phyloP scores from a whole-genome alignment of 2,797 vertebrate species.

The Chrosomus eos region DNA sequence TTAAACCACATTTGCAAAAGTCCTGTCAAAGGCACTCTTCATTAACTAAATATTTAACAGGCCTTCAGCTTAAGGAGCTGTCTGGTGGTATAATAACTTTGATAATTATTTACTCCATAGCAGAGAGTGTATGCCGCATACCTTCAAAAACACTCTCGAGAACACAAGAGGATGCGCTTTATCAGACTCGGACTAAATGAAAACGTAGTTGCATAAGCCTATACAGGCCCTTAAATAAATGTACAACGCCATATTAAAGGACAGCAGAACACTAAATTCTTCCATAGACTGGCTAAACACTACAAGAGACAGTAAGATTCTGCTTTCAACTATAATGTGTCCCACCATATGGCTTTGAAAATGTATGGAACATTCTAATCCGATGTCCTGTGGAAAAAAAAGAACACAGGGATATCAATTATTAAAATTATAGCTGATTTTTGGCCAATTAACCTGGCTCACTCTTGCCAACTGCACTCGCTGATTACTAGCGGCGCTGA shows the following conservation, averaged over 20 bases:
- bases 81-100: constrained; percentile 63
- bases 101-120: constrained; percentile 70
- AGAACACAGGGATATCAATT: constrained; percentile 5
- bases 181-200: constrained; percentile 60
- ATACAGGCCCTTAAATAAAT: constrained; percentile 58
- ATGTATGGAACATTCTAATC: constrained; percentile 21
- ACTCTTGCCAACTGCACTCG: not conserved
- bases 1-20: constrained; percentile 64
- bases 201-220: constrained; percentile 55
- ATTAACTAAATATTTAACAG: constrained; percentile 71
- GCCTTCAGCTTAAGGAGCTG: constrained; percentile 54
- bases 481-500: constrained; percentile 9
- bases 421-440: constrained; percentile 35
- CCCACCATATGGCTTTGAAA: constrained; percentile 15
- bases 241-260: constrained; percentile 17
- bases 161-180: constrained; percentile 59
- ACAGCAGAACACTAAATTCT: not conserved
- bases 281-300: not conserved
- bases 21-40: constrained; percentile 66
- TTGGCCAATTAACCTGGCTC: constrained; percentile 52
- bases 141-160: constrained; percentile 61
- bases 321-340: constrained; percentile 18
- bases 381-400: not conserved
- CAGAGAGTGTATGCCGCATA: constrained; percentile 54
- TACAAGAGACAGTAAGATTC: not conserved